A percentile compares a stretch with the other conserved stretches of the same genome.
These are phyloP conservation scores for Rotaria sp. DNA, from an alignment of 2,888 invertebrate genomes.

Conservation along the genomic window DNA sequence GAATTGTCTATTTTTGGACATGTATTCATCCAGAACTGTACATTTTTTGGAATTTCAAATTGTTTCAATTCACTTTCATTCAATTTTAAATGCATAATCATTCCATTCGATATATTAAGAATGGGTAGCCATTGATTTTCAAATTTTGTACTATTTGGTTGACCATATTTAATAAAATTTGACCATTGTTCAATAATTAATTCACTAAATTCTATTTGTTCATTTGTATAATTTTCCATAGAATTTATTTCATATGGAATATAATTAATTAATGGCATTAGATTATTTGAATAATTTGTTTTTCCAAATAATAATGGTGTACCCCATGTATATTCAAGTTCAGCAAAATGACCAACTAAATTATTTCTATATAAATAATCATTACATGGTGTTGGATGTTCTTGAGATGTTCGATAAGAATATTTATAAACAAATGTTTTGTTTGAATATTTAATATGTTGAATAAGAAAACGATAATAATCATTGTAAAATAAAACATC, in stretches of 20 bases:
- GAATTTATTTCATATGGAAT: neutral
- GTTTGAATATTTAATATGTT: neutral
- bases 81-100: neutral
- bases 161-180: conserved; percentile 11
- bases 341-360: neutral
- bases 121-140: neutral
- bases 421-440: neutral
- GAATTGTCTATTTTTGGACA: neutral
- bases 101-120: neutral
- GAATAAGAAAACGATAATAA: neutral
- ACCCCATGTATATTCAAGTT: conserved; percentile 27
- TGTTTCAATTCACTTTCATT: neutral
- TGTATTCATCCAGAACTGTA: neutral
- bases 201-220: neutral
- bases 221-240: neutral
- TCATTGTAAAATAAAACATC: neutral
- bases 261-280: neutral
- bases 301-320: neutral
- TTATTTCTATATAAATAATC: neutral
- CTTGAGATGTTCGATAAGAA: neutral
- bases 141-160: neutral
- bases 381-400: neutral
- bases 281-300: neutral
- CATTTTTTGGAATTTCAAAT: neutral
- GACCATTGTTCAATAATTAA: conserved; percentile 1